Base-by-base conservation (phyloP, 2,113 vertebrate species). In the Nyctereutes procyonoides region DNA sequence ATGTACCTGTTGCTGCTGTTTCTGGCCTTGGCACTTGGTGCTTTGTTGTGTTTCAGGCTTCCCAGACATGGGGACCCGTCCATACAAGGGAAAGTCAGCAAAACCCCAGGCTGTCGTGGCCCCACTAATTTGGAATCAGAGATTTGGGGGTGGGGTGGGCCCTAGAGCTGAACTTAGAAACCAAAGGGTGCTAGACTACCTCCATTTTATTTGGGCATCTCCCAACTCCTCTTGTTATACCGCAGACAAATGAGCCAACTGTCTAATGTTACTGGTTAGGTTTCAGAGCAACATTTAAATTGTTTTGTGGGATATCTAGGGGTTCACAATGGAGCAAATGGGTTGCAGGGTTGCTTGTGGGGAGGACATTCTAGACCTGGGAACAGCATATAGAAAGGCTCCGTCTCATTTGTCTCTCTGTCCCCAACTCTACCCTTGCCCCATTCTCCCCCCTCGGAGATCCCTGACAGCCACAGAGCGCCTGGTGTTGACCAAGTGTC, bases 111-210 rank as follows among this genome's bases (percentile, higher is more conserved):
- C 30, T 87, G 35, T 48, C 28, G 43, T 55, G 76, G 22, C 28
- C n/a, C 32, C 43, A 77, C 30, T 95, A 32, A 90, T 67, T 87
- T 88, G 76, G 80, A 88, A 94, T 43, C 53, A 86, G 51, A 77
- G 24, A 84, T 76, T 80, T 91, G 82, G 20, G 38, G 56, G 19
- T 43, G 43, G 69, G 63, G 30, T 95, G 55, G 38, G 83, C 43
- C 35, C 56, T 30, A 60, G 2, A 38, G 35, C 67, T 5, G 0
- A 30, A n/a, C 55, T 91, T 60, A 79, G 56, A 14, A 79, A 71
- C 74, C 69, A 56, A 43, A 56, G 62, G 19, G 2, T 53, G 53
- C 90, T 74, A 32, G 63, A 30, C 88, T 76, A 51, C 60, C 4
- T 90, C 73, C 9, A 67, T 24, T 95, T 71, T 77, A 62, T 24